phyloP scores from a whole-genome alignment of 2,888 invertebrate species.

The Drosophila nr. perissopoda region DNA sequence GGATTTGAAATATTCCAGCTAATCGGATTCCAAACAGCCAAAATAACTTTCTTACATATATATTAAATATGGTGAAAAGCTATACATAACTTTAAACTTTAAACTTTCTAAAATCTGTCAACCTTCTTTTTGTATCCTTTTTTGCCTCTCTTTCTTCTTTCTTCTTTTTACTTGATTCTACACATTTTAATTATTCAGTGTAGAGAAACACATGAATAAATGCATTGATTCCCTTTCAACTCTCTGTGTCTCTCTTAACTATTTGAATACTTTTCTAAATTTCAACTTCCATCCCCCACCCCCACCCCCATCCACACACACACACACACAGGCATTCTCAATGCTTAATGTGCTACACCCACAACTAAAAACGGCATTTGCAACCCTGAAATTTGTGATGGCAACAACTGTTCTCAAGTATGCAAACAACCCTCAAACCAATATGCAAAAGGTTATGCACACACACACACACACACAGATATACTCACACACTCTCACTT shows the following conservation, averaged over 20 bases:
- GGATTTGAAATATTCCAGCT: no score
- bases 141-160: not conserved
- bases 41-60: no score
- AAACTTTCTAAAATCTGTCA: not conserved
- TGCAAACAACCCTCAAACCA: constrained; percentile 43
- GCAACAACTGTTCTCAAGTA: constrained; percentile 42
- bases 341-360: constrained; percentile 34
- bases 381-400: constrained; percentile 41
- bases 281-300: not conserved
- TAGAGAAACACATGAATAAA: not conserved
- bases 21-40: no score
- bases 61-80: no score
- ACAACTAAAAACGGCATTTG: constrained; percentile 37
- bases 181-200: not conserved
- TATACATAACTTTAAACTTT: no score
- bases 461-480: constrained; percentile 13
- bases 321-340: not conserved
- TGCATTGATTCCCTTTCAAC: not conserved
- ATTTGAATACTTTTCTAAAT: not conserved
- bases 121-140: not conserved
- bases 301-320: not conserved
- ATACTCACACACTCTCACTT: constrained; percentile 38
- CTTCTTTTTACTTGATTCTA: not conserved
- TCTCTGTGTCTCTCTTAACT: not conserved
- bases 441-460: constrained; percentile 58